phyloP scores from a whole-genome alignment of 2,113 vertebrate genomes.

The Pelecanoides urinatrix region DNA sequence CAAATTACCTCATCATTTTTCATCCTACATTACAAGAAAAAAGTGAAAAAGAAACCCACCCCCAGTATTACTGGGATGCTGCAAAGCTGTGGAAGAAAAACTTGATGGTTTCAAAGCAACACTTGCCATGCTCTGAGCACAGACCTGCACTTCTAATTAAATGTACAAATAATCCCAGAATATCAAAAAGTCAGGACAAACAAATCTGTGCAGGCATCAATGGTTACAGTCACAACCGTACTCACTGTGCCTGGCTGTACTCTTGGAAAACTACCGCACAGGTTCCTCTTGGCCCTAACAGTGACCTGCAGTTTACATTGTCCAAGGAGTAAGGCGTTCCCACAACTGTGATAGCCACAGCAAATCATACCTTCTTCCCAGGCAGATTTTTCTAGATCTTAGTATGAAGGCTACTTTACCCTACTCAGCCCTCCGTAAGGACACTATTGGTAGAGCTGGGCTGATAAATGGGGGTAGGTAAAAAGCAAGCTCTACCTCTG shows the following conservation, averaged over 20 bases:
- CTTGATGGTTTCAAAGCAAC: neutral
- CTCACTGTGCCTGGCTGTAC: neutral
- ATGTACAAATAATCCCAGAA: neutral
- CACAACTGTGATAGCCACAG: neutral
- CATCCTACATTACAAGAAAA: conserved; percentile 29
- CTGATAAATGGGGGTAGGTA: neutral
- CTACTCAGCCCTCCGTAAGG: neutral
- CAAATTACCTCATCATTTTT: conserved; percentile 34
- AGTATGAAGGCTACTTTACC: neutral
- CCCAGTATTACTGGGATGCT: neutral
- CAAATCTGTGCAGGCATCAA: neutral
- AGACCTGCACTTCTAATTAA: neutral
- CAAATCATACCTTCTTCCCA: neutral
- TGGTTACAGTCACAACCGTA: neutral
- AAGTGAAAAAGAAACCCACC: neutral
- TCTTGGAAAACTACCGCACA: neutral
- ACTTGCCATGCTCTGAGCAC: neutral
- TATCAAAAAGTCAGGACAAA: neutral
- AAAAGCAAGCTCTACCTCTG: neutral
- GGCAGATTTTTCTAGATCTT: neutral
- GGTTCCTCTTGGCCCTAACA: neutral
- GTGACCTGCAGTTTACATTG: neutral
- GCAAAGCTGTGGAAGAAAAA: neutral
- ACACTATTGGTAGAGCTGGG: neutral
- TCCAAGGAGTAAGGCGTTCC: neutral